phyloP scores from a whole-genome alignment of 2,113 vertebrate genomes.

The Vombatus ursinus region DNA sequence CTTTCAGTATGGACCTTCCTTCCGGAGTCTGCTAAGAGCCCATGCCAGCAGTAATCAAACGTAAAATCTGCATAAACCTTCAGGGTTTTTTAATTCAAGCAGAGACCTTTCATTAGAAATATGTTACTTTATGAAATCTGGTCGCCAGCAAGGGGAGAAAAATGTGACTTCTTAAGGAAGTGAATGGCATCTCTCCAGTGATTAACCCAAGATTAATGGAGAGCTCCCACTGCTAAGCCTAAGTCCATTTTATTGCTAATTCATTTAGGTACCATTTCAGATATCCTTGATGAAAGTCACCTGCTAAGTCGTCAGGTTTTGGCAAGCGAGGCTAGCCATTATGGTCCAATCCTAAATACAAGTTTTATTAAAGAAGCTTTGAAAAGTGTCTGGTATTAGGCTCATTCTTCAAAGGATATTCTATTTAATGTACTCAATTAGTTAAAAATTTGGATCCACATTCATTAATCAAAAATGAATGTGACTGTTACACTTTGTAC shows the following conservation, averaged over 20 bases:
- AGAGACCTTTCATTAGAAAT: conserved; percentile 99
- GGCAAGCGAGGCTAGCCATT: conserved; percentile 95
- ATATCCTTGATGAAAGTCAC: conserved; percentile 95
- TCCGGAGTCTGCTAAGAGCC: conserved; percentile 97
- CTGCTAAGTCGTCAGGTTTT: conserved; percentile 98
- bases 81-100: conserved; percentile 95
- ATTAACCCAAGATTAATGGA: conserved; percentile 99
- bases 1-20: conserved; percentile 95
- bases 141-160: conserved; percentile 96
- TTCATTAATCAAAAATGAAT: conserved; percentile 71
- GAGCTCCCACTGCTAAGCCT: conserved; percentile 95
- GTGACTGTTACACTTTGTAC: conserved; percentile 16
- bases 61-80: conserved; percentile 97
- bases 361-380: conserved; percentile 89
- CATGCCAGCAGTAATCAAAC: conserved; percentile 99
- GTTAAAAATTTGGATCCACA: conserved; percentile 81
- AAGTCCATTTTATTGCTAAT: conserved; percentile 99
- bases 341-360: conserved; percentile 93
- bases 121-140: conserved; percentile 97
- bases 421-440: conserved; percentile 86
- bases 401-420: conserved; percentile 78
- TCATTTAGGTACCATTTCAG: conserved; percentile 99
- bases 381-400: conserved; percentile 88
- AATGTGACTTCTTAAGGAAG: conserved; percentile 98
- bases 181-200: conserved; percentile 99